These are phyloP conservation scores for Limnephilus rhombicus DNA, from an alignment of 2,888 invertebrate genomes.

Conservation along the genomic window DNA sequence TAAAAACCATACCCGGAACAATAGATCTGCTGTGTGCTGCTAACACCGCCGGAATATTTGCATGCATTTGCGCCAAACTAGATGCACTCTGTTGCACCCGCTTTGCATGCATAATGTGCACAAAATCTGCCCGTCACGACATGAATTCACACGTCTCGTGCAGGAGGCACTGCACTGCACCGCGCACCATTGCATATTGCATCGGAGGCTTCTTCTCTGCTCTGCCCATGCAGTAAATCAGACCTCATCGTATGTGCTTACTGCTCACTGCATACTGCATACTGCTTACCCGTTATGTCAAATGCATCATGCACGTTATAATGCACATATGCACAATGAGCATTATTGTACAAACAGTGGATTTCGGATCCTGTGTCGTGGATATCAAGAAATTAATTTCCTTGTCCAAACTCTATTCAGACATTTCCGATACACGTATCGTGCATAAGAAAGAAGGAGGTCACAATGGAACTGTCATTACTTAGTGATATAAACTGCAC, in stretches of 20 bases:
- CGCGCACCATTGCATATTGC: conserved; percentile 6
- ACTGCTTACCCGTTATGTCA: not conserved
- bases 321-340: not conserved
- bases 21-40: not conserved
- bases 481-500: not conserved
- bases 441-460: not conserved
- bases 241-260: conserved; percentile 6
- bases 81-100: conserved; percentile 28
- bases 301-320: not conserved
- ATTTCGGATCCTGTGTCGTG: not conserved
- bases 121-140: conserved; percentile 62
- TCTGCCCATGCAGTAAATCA: conserved; percentile 9
- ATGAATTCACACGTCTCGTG: conserved; percentile 59
- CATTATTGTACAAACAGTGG: not conserved
- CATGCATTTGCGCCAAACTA: conserved; percentile 27
- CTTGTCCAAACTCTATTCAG: not conserved
- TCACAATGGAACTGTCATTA: not conserved
- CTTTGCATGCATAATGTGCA: conserved; percentile 62
- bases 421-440: not conserved
- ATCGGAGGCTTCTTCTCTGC: not conserved
- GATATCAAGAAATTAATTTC: not conserved
- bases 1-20: conserved; percentile 19
- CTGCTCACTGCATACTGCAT: not conserved
- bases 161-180: conserved; percentile 16
- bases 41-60: conserved; percentile 1